phyloP scores from a whole-genome alignment of 1,140 invertebrate species.

The Aphelenchoides fujianensis region DNA sequence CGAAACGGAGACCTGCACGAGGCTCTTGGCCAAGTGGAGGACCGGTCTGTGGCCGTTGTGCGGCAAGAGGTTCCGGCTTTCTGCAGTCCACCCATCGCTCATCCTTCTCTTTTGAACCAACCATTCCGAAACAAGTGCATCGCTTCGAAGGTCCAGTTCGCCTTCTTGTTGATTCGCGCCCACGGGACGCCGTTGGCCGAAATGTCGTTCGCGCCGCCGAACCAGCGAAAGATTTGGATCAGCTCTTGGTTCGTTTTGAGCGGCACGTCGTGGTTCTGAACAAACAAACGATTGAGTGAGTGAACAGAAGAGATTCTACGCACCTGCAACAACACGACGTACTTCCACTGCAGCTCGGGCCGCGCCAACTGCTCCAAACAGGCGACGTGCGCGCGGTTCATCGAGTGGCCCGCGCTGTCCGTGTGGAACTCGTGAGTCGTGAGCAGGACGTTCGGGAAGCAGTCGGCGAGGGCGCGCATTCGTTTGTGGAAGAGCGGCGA shows the following conservation, averaged over 20 bases:
- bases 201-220: conserved; percentile 50
- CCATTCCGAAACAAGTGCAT: conserved; percentile 1
- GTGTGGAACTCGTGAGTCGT: conserved; percentile 29
- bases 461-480: conserved; percentile 38
- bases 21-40: neutral
- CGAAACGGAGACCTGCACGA: conserved; percentile 9
- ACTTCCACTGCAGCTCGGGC: conserved; percentile 34
- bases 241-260: conserved; percentile 45
- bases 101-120: neutral
- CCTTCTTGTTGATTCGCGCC: neutral
- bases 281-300: neutral
- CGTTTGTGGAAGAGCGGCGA: conserved; percentile 20
- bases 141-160: conserved; percentile 24
- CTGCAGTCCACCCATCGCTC: neutral
- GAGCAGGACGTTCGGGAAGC: conserved; percentile 48
- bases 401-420: conserved; percentile 42
- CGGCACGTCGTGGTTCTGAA: conserved; percentile 48
- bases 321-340: conserved; percentile 35
- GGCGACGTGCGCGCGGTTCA: conserved; percentile 8
- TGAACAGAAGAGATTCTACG: no score
- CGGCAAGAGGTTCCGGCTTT: neutral
- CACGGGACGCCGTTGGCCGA: conserved; percentile 20
- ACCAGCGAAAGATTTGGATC: conserved; percentile 47
- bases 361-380: conserved; percentile 32
- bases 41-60: neutral